Percentiles rank a stretch among this genome's conserved stretches.
These are phyloP conservation scores for Monochamus saltuarius DNA, from an alignment of 1,140 invertebrate species.

Conservation along the genomic window DNA sequence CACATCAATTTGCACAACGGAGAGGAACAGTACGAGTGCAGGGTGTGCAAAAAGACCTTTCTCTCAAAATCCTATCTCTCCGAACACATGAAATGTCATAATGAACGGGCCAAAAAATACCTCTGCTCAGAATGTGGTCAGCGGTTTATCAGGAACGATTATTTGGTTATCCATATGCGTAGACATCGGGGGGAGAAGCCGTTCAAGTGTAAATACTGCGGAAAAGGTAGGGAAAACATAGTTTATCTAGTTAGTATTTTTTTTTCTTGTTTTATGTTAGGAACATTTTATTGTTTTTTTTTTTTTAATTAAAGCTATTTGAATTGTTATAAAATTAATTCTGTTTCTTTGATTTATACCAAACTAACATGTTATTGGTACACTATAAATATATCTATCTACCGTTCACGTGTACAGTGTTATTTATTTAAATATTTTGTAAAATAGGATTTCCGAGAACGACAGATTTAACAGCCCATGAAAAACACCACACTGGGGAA, in stretches of 20 bases:
- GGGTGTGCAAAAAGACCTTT: conserved; percentile 58
- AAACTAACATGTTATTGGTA: too few relatives aligned
- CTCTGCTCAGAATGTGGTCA: conserved; percentile 60
- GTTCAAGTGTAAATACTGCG: conserved; percentile 56
- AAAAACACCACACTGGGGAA: conserved; percentile 71
- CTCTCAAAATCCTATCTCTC: conserved; percentile 57
- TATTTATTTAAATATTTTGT: too few relatives aligned
- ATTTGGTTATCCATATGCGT: conserved; percentile 59
- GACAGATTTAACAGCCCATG: conserved; percentile 60
- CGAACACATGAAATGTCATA: conserved; percentile 56
- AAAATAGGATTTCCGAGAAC: conserved; percentile 55
- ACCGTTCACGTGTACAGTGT: too few relatives aligned
- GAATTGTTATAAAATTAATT: too few relatives aligned
- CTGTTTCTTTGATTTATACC: too few relatives aligned
- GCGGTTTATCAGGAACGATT: conserved; percentile 58
- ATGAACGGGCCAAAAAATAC: conserved; percentile 56
- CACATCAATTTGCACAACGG: conserved; percentile 54
- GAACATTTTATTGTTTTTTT: too few relatives aligned
- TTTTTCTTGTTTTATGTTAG: too few relatives aligned
- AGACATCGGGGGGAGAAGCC: conserved; percentile 60
- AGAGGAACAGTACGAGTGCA: conserved; percentile 55
- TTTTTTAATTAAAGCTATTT: too few relatives aligned
- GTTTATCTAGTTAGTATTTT: too few relatives aligned
- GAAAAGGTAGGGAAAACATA: conserved; percentile 50
- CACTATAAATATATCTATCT: too few relatives aligned